These are phyloP conservation scores for Ciconia boyciana DNA, from an alignment of 2,113 vertebrate genomes.

Conservation along the genomic window DNA sequence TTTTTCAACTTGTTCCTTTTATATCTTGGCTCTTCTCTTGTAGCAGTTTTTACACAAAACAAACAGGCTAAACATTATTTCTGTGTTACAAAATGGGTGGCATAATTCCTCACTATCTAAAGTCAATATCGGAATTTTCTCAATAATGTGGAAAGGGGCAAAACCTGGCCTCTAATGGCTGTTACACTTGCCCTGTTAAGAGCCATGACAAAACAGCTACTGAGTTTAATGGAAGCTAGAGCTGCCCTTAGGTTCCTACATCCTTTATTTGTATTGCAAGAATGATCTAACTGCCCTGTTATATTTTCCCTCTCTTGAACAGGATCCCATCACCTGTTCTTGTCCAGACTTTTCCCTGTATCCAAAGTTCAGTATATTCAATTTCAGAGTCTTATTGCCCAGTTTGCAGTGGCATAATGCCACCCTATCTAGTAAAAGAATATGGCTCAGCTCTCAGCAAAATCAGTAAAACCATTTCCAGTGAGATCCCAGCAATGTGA, in stretches of 20 bases:
- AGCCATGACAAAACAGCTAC: neutral
- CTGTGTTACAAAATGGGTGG: neutral
- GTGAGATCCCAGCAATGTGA: neutral
- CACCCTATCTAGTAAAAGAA: neutral
- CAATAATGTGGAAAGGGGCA: neutral
- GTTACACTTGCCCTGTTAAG: neutral
- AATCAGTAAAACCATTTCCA: neutral
- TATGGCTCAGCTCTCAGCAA: neutral
- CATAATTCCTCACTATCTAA: neutral
- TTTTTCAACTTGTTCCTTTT: neutral
- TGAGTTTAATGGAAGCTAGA: neutral
- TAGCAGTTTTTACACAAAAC: neutral
- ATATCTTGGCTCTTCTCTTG: neutral
- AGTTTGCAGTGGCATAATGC: neutral
- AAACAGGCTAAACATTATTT: neutral
- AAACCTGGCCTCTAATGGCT: neutral
- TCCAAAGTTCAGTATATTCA: neutral
- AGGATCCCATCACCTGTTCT: neutral
- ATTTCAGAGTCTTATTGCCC: neutral
- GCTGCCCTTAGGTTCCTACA: neutral
- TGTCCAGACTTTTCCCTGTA: neutral
- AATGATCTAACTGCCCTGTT: neutral
- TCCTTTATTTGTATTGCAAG: neutral
- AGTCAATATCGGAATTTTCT: neutral
- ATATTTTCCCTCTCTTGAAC: neutral